A percentile compares a stretch with the other conserved stretches of the same genome.
These are phyloP conservation scores for Bombus vancouverensis DNA, from an alignment of 1,140 invertebrate genomes.

Conservation along the genomic window DNA sequence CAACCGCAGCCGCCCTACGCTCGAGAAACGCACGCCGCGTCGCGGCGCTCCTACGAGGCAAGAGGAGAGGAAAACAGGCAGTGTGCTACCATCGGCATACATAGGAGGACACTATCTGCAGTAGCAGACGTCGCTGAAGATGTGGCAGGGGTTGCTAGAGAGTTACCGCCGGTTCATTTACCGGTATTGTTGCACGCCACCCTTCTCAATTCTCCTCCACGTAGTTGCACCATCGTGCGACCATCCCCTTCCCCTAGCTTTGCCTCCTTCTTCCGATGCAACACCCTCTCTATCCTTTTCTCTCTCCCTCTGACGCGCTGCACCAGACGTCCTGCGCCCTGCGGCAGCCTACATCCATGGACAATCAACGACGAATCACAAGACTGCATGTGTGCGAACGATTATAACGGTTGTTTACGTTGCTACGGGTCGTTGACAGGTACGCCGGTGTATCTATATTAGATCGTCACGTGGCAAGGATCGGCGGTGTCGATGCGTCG, in stretches of 20 bases:
- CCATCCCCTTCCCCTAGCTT: constrained; percentile 9
- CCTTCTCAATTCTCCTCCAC: constrained; percentile 13
- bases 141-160: constrained; percentile 62
- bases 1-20: constrained; percentile 53
- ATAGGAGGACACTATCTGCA: constrained; percentile 68
- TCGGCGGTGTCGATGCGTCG: constrained; percentile 4
- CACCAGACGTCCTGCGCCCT: constrained; percentile 51
- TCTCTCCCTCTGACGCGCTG: constrained; percentile 23
- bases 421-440: not conserved
- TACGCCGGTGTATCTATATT: constrained; percentile 13
- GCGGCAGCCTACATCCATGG: not conserved
- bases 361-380: not conserved
- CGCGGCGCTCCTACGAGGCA: constrained; percentile 11
- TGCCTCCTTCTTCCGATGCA: constrained; percentile 25
- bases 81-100: constrained; percentile 48
- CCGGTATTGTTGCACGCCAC: constrained; percentile 74
- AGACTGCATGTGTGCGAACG: not conserved
- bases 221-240: constrained; percentile 11
- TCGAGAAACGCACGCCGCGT: constrained; percentile 34
- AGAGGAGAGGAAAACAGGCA: constrained; percentile 53
- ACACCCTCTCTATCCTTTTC: not conserved
- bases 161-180: constrained; percentile 76
- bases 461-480: constrained; percentile 21
- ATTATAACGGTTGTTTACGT: not conserved
- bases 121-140: constrained; percentile 71